These are phyloP conservation scores for Chymomyza amoena DNA, from an alignment of 2,888 invertebrate species.

Conservation along the genomic window DNA sequence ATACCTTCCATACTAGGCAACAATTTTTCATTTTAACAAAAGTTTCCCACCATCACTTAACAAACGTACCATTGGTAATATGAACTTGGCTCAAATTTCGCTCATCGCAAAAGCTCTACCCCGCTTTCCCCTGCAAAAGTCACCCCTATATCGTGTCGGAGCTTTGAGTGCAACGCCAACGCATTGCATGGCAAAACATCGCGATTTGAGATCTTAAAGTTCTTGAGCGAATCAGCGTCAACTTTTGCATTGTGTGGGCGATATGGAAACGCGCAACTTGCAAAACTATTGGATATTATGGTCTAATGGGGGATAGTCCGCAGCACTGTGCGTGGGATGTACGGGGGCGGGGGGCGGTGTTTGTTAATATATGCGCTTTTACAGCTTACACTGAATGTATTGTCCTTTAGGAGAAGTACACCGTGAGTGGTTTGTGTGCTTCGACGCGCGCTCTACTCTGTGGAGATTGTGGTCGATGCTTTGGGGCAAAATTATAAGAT, in stretches of 20 bases:
- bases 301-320: background rate
- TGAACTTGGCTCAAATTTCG: background rate
- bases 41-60: no score
- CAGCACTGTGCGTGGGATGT: conserved; percentile 33
- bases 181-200: conserved; percentile 20
- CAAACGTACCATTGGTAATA: no score
- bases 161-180: conserved; percentile 41
- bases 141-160: no score
- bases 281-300: conserved; percentile 56
- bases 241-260: conserved; percentile 54
- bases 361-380: conserved; percentile 12
- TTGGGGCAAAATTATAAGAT: conserved; percentile 19
- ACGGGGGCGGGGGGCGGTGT: conserved; percentile 28
- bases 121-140: no score
- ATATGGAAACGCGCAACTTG: conserved; percentile 34
- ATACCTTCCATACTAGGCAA: no score
- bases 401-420: conserved; percentile 3
- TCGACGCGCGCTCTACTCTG: background rate
- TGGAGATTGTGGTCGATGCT: conserved; percentile 5
- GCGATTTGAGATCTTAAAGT: background rate
- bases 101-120: background rate
- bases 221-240: conserved; percentile 60
- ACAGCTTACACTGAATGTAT: conserved; percentile 15
- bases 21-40: no score
- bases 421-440: conserved; percentile 1